A percentile compares a stretch with the other conserved stretches of the same genome.
These are phyloP conservation scores for Erinaceus europaeus DNA, from an alignment of 2,113 vertebrate species.

Conservation along the genomic window DNA sequence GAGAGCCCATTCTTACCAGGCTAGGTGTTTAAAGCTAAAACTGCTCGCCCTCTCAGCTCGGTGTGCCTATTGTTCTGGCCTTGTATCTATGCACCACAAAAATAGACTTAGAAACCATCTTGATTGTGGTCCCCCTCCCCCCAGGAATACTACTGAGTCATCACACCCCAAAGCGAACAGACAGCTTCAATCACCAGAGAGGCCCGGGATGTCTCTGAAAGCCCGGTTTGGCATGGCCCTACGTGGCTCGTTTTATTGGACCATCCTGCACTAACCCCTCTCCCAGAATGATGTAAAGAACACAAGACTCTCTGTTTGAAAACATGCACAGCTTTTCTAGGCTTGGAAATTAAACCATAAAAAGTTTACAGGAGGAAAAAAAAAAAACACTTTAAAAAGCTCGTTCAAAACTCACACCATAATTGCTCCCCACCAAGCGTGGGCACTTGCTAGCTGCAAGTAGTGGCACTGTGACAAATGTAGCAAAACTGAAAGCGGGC, in stretches of 20 bases:
- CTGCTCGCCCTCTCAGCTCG: background rate
- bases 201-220: background rate
- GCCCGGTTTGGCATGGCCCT: constrained; percentile 48
- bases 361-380: constrained; percentile 72
- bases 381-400: constrained; percentile 68
- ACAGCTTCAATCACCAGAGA: constrained; percentile 27
- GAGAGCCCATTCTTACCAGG: background rate
- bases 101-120: background rate
- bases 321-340: constrained; percentile 69
- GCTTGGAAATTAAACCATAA: constrained; percentile 67
- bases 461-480: constrained; percentile 85
- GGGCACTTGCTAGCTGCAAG: constrained; percentile 84
- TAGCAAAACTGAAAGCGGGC: constrained; percentile 81
- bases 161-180: background rate
- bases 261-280: constrained; percentile 60
- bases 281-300: constrained; percentile 65
- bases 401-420: constrained; percentile 74
- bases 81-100: background rate
- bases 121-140: background rate
- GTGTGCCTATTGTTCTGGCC: background rate
- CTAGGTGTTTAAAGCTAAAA: background rate
- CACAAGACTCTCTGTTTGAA: constrained; percentile 69
- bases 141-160: background rate
- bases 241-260: constrained; percentile 53
- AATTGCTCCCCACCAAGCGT: constrained; percentile 79